These are phyloP conservation scores for Xiphophorus birchmanni DNA, from an alignment of 2,797 vertebrate species.

Conservation along the genomic window DNA sequence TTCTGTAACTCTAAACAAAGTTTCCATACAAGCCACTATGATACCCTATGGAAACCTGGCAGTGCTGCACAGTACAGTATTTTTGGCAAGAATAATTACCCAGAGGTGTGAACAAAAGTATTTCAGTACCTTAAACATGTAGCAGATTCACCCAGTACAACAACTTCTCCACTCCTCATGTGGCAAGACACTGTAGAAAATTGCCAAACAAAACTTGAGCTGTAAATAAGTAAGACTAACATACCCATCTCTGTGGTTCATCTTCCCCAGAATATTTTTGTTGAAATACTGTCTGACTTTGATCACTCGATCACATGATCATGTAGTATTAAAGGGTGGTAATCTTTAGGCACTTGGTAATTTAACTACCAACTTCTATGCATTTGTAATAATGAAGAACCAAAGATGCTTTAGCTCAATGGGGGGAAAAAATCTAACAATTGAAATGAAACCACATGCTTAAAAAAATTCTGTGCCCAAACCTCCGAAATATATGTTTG, in stretches of 20 bases:
- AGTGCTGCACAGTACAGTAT: background rate
- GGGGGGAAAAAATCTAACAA: background rate
- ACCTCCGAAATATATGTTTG: background rate
- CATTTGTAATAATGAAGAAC: background rate
- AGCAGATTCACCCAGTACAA: background rate
- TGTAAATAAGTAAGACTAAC: no score
- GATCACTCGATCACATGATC: background rate
- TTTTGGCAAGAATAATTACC: background rate
- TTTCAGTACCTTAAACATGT: background rate
- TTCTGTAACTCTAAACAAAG: background rate
- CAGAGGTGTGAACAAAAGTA: background rate
- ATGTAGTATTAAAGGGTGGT: background rate
- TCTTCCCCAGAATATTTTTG: background rate
- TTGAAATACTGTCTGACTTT: background rate
- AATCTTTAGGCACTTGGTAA: background rate
- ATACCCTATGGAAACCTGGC: background rate
- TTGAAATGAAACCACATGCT: background rate
- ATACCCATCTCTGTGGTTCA: no score
- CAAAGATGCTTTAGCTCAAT: background rate
- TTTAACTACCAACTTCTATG: background rate
- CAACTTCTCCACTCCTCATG: background rate
- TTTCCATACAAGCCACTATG: background rate
- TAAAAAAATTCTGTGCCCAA: background rate
- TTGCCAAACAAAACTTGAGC: background rate
- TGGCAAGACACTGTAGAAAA: background rate